These are phyloP conservation scores for Caradrina clavipalpis DNA, from an alignment of 2,888 invertebrate genomes.

Conservation along the genomic window DNA sequence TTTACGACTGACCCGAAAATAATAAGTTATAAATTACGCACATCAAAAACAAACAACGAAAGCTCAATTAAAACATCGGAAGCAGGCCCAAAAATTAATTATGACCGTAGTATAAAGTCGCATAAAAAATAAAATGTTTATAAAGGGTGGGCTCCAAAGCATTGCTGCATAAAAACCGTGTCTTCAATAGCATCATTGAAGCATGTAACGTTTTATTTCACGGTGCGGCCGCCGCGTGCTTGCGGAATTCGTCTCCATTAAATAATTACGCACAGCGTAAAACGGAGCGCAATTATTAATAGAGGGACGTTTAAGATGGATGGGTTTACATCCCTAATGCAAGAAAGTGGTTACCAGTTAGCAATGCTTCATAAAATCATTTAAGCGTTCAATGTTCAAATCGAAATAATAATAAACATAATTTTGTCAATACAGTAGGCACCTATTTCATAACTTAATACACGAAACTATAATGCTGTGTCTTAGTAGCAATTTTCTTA, in stretches of 20 bases:
- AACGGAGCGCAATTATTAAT: slow-evolving; percentile 66
- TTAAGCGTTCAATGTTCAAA: slow-evolving; percentile 2
- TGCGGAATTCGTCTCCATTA: slow-evolving; percentile 86
- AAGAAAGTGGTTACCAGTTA: slow-evolving; percentile 54
- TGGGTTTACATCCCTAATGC: slow-evolving; percentile 47
- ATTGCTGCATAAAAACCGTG: slow-evolving; percentile 70
- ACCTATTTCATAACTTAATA: background rate
- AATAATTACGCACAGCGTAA: slow-evolving; percentile 80
- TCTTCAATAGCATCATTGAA: slow-evolving; percentile 74
- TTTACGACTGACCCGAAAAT: slow-evolving; percentile 10
- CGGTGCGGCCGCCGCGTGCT: slow-evolving; percentile 76
- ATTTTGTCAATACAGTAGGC: no score
- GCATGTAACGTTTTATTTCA: slow-evolving; percentile 87
- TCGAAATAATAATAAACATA: background rate
- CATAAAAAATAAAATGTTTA: slow-evolving; percentile 55
- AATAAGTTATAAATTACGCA: slow-evolving; percentile 45
- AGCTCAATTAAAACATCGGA: slow-evolving; percentile 63
- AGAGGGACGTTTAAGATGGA: slow-evolving; percentile 65
- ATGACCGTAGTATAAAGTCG: slow-evolving; percentile 51
- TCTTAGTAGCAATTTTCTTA: background rate
- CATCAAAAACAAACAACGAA: slow-evolving; percentile 53
- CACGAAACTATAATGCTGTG: background rate
- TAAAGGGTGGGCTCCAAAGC: slow-evolving; percentile 57
- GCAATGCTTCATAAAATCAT: slow-evolving; percentile 38
- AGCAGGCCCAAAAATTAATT: slow-evolving; percentile 63